Evolutionary conservation across 2,797 vertebrate genomes (phyloP).

Genomic region (Alosa sapidissima): DNA sequence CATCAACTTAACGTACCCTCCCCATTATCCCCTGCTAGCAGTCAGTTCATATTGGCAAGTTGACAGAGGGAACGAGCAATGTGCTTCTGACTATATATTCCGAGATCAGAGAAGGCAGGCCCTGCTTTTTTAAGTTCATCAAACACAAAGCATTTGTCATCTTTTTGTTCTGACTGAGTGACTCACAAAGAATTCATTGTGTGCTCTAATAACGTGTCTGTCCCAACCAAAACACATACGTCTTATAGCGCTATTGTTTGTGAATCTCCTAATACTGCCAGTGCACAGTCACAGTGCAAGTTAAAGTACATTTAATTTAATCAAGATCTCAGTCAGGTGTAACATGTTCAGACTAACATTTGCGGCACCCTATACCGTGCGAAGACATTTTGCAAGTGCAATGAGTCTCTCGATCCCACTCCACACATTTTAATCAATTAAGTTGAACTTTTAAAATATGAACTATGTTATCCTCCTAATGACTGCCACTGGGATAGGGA

Average conservation of each 20-base stretch:
- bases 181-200: neutral
- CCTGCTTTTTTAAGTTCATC: neutral
- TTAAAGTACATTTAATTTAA: neutral
- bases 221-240: neutral
- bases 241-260: neutral
- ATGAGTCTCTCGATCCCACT: neutral
- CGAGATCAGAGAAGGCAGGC: neutral
- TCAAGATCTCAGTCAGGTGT: neutral
- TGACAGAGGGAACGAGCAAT: neutral
- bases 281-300: neutral
- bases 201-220: neutral
- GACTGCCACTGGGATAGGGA: neutral
- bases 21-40: neutral
- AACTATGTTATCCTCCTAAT: constrained; percentile 3
- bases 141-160: constrained; percentile 8
- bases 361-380: neutral
- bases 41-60: neutral
- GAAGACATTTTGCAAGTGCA: neutral
- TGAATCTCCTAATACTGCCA: neutral
- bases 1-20: neutral
- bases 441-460: neutral
- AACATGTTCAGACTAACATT: neutral
- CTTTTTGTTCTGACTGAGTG: neutral
- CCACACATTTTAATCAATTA: constrained; percentile 20
- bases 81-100: neutral